Conservation (phyloP, 1,140 invertebrate genomes). For the Macrobrachium rosenbergii region DNA sequence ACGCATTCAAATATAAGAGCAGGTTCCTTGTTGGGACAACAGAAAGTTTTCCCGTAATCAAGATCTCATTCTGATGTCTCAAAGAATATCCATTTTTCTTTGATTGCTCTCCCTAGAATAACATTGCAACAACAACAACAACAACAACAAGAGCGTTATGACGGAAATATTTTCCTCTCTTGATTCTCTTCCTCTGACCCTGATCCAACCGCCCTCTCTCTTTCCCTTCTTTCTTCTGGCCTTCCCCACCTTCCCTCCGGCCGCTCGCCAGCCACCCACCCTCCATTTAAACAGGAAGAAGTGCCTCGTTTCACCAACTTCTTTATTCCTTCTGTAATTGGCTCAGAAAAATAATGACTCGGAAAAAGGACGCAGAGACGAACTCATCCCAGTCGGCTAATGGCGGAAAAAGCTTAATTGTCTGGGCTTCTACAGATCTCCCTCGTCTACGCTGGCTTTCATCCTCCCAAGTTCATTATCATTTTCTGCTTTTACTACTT, state of each 20-base stretch:
- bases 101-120: too few relatives aligned
- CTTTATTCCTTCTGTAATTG: constrained; percentile 44
- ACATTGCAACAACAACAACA: too few relatives aligned
- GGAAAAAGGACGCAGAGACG: constrained; percentile 25
- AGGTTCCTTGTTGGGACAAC: too few relatives aligned
- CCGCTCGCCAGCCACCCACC: not conserved
- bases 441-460: too few relatives aligned
- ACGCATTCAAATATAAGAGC: not conserved
- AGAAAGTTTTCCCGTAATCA: too few relatives aligned
- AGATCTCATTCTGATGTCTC: too few relatives aligned
- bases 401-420: too few relatives aligned
- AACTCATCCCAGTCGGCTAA: too few relatives aligned
- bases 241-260: not conserved
- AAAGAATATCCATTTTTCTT: too few relatives aligned
- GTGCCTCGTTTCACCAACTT: constrained; percentile 34
- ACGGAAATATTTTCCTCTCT: not conserved
- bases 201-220: not conserved
- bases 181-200: not conserved
- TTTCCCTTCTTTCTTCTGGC: not conserved
- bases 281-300: not conserved
- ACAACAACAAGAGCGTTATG: too few relatives aligned
- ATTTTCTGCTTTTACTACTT: not conserved
- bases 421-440: too few relatives aligned
- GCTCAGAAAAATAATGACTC: constrained; percentile 38
- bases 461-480: too few relatives aligned